phyloP scores from a whole-genome alignment of 37 sponge, comb jelly and placozoan species.

The Diacarnus erythraeanus region DNA sequence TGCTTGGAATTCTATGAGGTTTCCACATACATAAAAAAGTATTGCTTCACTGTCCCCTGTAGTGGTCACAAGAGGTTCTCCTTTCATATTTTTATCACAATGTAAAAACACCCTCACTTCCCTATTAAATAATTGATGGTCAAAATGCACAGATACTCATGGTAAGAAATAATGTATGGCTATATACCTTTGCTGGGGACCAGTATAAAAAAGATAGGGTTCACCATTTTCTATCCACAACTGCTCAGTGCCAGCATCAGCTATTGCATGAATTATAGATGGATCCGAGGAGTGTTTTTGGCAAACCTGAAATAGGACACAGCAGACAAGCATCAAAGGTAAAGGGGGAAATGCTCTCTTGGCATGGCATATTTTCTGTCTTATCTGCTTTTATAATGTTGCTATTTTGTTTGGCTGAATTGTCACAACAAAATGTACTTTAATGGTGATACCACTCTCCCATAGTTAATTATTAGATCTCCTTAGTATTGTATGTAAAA shows the following conservation, averaged over 20 bases:
- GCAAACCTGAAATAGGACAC: constrained; percentile 2
- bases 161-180: no score
- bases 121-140: background rate
- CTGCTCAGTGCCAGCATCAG: constrained; percentile 15
- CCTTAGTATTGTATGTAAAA: background rate
- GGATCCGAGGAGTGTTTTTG: constrained; percentile 1
- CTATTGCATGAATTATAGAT: background rate
- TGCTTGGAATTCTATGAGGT: no score
- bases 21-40: background rate
- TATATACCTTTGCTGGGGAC: background rate
- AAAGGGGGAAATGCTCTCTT: no score
- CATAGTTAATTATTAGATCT: background rate
- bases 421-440: no score
- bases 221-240: background rate
- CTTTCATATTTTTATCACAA: background rate
- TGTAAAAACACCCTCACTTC: background rate
- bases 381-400: background rate
- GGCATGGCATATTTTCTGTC: background rate
- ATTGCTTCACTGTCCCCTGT: background rate
- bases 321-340: no score
- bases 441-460: no score
- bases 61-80: background rate
- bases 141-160: background rate
- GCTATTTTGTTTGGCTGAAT: no score
- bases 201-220: constrained; percentile 21